These are phyloP conservation scores for Harpagoxenus sublaevis DNA, from an alignment of 2,888 invertebrate genomes.

Conservation along the genomic window DNA sequence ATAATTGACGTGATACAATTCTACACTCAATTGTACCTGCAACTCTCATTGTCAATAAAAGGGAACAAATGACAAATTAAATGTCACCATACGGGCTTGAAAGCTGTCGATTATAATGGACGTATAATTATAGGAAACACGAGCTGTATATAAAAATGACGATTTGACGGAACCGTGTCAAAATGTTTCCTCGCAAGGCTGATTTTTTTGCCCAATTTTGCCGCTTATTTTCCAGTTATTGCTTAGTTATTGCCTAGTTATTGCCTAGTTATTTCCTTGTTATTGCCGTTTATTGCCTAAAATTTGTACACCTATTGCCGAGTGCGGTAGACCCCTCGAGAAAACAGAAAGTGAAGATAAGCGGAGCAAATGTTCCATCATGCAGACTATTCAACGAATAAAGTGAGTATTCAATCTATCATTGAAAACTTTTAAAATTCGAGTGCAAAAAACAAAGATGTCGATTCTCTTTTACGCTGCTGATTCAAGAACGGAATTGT, in stretches of 20 bases:
- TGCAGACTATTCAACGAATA: slow-evolving; percentile 20
- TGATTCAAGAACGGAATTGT: slow-evolving; percentile 69
- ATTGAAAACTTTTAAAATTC: slow-evolving; percentile 67
- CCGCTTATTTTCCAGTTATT: no score
- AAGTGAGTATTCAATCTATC: slow-evolving; percentile 61
- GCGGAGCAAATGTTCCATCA: slow-evolving; percentile 14
- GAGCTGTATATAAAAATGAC: no score
- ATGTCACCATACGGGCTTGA: slow-evolving; percentile 26
- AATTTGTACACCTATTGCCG: no score
- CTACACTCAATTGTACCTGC: neutral
- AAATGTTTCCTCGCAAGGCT: no score
- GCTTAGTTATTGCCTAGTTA: no score
- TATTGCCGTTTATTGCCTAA: no score
- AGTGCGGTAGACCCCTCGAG: no score
- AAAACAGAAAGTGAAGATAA: slow-evolving; percentile 23
- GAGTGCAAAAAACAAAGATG: slow-evolving; percentile 70
- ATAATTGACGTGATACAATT: slow-evolving; percentile 11
- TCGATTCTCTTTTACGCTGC: slow-evolving; percentile 64
- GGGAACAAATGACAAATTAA: slow-evolving; percentile 40
- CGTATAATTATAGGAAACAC: neutral
- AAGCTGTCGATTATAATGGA: slow-evolving; percentile 33
- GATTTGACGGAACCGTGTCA: no score
- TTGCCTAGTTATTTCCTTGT: no score
- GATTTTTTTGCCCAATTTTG: no score
- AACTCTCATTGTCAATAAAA: slow-evolving; percentile 21